Percentiles rank a stretch among this genome's conserved stretches.
Evolutionary conservation across 2,113 vertebrate species (phyloP).

Genomic region (Panurus biarmicus): DNA sequence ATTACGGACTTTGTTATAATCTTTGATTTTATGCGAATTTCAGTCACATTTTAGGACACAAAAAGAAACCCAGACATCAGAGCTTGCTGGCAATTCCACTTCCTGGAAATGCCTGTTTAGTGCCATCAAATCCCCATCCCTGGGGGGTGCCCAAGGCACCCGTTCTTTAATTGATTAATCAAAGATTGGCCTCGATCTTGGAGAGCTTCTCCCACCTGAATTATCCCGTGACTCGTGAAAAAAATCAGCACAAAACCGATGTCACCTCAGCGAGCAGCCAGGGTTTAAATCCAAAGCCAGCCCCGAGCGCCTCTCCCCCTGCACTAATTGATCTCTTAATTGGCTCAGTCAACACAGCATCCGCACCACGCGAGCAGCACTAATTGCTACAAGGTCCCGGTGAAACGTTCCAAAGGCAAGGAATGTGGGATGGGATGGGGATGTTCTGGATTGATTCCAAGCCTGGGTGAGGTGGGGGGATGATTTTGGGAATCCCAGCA

Average conservation of each 20-base stretch:
- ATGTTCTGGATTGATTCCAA: background rate
- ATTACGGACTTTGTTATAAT: background rate
- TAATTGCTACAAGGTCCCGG: constrained; percentile 73
- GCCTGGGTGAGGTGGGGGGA: too few species aligned
- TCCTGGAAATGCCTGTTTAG: background rate
- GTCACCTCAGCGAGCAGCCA: background rate
- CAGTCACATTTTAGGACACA: background rate
- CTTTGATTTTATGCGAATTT: background rate
- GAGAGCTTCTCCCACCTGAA: background rate
- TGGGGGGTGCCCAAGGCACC: too few species aligned
- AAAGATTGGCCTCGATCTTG: fast-evolving
- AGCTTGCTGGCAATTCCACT: background rate
- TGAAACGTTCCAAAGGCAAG: background rate
- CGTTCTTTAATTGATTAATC: too few species aligned
- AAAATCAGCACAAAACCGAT: background rate
- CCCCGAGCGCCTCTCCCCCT: background rate
- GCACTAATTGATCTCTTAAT: constrained; percentile 79
- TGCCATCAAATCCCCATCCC: background rate
- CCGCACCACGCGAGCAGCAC: constrained; percentile 54
- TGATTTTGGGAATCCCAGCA: background rate
- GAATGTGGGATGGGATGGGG: background rate
- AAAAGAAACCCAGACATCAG: background rate
- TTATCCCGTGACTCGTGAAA: background rate
- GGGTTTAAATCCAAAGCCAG: background rate
- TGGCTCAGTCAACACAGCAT: constrained; percentile 72